Conservation (phyloP, 2,797 vertebrate species). For the Trachops cirrhosus region DNA sequence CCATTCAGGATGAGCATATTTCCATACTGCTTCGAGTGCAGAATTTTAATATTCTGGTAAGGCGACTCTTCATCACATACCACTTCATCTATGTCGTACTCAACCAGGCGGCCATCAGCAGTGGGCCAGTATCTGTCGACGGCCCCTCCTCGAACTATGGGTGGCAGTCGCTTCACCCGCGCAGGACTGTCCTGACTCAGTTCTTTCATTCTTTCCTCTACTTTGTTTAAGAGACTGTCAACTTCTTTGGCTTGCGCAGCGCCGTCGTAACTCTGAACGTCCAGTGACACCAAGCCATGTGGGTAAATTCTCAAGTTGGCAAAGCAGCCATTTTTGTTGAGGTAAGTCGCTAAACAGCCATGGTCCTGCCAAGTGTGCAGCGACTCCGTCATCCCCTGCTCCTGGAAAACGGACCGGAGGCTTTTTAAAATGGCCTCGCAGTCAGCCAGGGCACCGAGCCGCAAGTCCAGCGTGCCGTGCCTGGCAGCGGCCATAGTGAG, state of each 20-base stretch:
- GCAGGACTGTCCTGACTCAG: constrained; percentile 88
- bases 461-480: constrained; percentile 93
- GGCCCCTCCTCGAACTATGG: constrained; percentile 87
- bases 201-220: constrained; percentile 94
- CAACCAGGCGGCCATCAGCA: constrained; percentile 90
- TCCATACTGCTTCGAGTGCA: constrained; percentile 86
- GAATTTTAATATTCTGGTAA: constrained; percentile 95
- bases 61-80: constrained; percentile 92
- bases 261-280: constrained; percentile 91
- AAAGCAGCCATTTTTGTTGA: constrained; percentile 94
- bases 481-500: constrained; percentile 91
- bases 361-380: constrained; percentile 94
- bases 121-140: constrained; percentile 87
- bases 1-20: not conserved
- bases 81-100: constrained; percentile 88
- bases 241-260: constrained; percentile 82
- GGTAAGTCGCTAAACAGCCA: constrained; percentile 94
- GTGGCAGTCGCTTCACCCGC: constrained; percentile 91
- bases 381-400: constrained; percentile 96
- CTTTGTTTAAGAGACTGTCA: constrained; percentile 93
- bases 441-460: constrained; percentile 90
- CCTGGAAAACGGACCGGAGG: constrained; percentile 95
- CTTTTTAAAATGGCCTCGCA: constrained; percentile 90
- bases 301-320: constrained; percentile 93
- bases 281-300: constrained; percentile 93